A percentile compares a stretch with the other conserved stretches of the same genome.
Conservation (phyloP, 2,888 invertebrate genomes). For the Drosophila suboccidentalis region DNA sequence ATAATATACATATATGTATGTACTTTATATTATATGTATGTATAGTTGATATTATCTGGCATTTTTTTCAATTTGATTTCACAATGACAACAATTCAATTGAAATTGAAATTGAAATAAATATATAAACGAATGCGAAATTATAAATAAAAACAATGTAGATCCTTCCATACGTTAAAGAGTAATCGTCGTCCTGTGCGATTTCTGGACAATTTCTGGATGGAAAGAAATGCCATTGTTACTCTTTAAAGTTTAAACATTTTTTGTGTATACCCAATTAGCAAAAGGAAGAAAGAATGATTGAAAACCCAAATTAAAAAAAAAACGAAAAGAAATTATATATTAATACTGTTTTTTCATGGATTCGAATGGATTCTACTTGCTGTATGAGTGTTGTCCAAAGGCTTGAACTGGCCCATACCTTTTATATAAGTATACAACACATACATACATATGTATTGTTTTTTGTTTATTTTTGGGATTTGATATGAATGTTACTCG, state of each 20-base stretch:
- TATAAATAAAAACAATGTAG: slow-evolving; percentile 36
- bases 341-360: slow-evolving; percentile 51
- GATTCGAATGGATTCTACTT: slow-evolving; percentile 29
- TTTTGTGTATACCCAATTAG: slow-evolving; percentile 54
- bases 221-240: slow-evolving; percentile 57
- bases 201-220: slow-evolving; percentile 8
- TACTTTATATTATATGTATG: slow-evolving; percentile 18
- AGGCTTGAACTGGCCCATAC: slow-evolving; percentile 38
- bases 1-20: slow-evolving; percentile 17
- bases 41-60: slow-evolving; percentile 52
- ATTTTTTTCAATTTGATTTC: slow-evolving; percentile 50
- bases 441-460: slow-evolving; percentile 30
- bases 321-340: slow-evolving; percentile 34
- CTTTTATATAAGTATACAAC: slow-evolving; percentile 62
- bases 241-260: slow-evolving; percentile 40
- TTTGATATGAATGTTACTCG: slow-evolving; percentile 73
- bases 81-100: slow-evolving; percentile 18
- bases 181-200: slow-evolving; percentile 43
- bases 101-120: not conserved
- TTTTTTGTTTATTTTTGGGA: slow-evolving; percentile 61
- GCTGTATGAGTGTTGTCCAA: slow-evolving; percentile 36
- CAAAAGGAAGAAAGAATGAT: slow-evolving; percentile 23
- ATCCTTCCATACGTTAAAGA: slow-evolving; percentile 51
- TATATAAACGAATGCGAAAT: slow-evolving; percentile 6
- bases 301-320: slow-evolving; percentile 3